phyloP scores from a whole-genome alignment of 2,888 invertebrate species.

The Tetramorium bicarinatum region DNA sequence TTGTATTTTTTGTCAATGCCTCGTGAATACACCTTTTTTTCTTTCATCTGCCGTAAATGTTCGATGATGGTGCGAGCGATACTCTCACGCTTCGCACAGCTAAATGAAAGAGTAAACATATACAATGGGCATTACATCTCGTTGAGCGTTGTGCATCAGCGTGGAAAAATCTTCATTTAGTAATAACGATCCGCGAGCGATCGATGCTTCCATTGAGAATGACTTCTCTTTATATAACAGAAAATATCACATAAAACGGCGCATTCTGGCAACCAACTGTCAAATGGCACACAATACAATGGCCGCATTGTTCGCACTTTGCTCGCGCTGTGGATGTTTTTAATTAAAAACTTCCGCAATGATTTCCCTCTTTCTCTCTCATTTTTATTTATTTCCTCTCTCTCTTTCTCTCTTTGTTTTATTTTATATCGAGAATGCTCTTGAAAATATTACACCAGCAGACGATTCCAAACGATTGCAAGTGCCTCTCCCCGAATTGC shows the following conservation, averaged over 20 bases:
- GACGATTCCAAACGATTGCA: slow-evolving; percentile 15
- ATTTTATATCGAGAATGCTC: slow-evolving; percentile 57
- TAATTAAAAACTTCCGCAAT: slow-evolving; percentile 78
- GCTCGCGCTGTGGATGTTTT: slow-evolving; percentile 74
- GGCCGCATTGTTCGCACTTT: slow-evolving; percentile 75
- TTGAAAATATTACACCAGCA: slow-evolving; percentile 53
- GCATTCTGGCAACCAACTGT: slow-evolving; percentile 71
- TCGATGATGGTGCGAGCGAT: background rate
- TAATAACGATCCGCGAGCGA: slow-evolving; percentile 24
- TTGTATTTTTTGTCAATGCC: slow-evolving; percentile 12
- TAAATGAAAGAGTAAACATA: slow-evolving; percentile 22
- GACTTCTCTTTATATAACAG: slow-evolving; percentile 23
- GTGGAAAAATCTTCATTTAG: slow-evolving; percentile 40
- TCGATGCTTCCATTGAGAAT: slow-evolving; percentile 52
- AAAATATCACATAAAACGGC: slow-evolving; percentile 48
- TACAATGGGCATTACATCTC: slow-evolving; percentile 4
- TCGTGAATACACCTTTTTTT: background rate
- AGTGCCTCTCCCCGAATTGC: slow-evolving; percentile 11
- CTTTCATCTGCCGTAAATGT: background rate
- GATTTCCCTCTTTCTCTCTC: slow-evolving; percentile 2
- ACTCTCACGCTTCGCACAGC: background rate
- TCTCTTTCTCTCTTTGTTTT: background rate
- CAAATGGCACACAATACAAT: slow-evolving; percentile 78
- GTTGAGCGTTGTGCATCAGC: slow-evolving; percentile 2
- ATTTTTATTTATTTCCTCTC: slow-evolving; percentile 7